Conservation (phyloP, 1,140 invertebrate species). For the Oppia nitens region DNA sequence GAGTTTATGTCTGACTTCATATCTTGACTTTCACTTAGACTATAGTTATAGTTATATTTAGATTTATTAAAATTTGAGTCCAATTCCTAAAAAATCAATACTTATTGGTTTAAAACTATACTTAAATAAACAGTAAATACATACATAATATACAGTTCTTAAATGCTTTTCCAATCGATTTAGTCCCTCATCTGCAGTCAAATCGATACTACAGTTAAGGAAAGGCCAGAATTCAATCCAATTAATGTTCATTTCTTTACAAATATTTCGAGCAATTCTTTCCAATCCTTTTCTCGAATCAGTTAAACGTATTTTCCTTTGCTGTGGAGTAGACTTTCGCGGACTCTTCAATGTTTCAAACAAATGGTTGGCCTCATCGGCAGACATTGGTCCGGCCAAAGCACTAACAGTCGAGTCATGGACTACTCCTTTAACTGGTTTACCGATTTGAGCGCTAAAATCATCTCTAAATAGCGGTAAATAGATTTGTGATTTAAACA, state of each 20-base stretch:
- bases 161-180: constrained; percentile 53
- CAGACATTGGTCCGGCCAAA: constrained; percentile 66
- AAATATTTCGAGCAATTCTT: constrained; percentile 53
- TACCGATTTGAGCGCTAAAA: constrained; percentile 42
- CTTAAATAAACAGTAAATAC: background rate
- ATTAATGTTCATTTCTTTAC: constrained; percentile 49
- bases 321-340: constrained; percentile 20
- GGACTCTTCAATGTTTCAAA: constrained; percentile 62
- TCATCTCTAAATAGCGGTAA: constrained; percentile 59
- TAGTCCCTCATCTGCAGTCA: constrained; percentile 50
- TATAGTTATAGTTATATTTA: no score
- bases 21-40: no score
- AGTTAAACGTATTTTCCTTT: constrained; percentile 39
- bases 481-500: constrained; percentile 56
- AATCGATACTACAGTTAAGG: constrained; percentile 55
- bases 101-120: no score
- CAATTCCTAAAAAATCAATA: no score
- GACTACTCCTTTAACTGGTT: constrained; percentile 27
- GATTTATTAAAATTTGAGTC: no score
- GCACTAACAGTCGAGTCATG: constrained; percentile 53
- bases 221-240: constrained; percentile 88
- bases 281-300: constrained; percentile 71
- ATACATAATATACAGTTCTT: background rate
- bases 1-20: no score
- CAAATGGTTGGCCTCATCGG: constrained; percentile 49